phyloP scores from a whole-genome alignment of 2,888 invertebrate species.

The Deladenus siricidicola region DNA sequence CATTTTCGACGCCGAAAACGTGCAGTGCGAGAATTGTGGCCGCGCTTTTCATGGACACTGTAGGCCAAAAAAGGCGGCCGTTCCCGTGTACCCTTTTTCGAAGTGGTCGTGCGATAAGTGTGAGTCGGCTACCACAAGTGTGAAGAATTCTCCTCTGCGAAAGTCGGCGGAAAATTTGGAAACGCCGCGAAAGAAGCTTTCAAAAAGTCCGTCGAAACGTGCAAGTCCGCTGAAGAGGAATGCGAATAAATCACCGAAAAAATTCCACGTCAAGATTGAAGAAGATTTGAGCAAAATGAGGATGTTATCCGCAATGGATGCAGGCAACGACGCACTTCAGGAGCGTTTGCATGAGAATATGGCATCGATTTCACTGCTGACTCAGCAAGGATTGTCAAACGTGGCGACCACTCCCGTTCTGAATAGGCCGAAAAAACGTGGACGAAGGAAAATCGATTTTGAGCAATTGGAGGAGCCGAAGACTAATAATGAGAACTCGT shows the following conservation, averaged over 20 bases:
- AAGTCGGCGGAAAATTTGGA: neutral
- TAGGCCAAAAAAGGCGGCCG: conserved; percentile 4
- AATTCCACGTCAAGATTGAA: too few relatives aligned
- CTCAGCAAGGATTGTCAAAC: too few relatives aligned
- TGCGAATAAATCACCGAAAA: too few relatives aligned
- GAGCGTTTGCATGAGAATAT: too few relatives aligned
- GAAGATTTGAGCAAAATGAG: too few relatives aligned
- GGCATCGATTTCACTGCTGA: too few relatives aligned
- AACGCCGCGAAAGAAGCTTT: neutral
- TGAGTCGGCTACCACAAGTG: neutral
- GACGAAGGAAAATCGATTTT: neutral
- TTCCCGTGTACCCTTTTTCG: conserved; percentile 3
- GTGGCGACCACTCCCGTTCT: too few relatives aligned
- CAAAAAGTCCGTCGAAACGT: neutral
- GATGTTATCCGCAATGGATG: too few relatives aligned
- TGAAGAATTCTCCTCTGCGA: neutral
- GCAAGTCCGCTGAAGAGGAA: neutral
- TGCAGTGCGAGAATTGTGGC: conserved; percentile 28
- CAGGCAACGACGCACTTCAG: too few relatives aligned
- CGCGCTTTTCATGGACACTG: conserved; percentile 32
- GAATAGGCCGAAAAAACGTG: neutral
- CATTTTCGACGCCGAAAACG: conserved; percentile 29
- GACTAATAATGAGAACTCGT: neutral
- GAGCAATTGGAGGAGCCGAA: neutral
- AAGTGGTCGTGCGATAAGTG: conserved; percentile 10